Percentiles rank a stretch among this genome's conserved stretches.
Conservation (phyloP, 2,113 vertebrate genomes). For the Ibidorhyncha struthersii region DNA sequence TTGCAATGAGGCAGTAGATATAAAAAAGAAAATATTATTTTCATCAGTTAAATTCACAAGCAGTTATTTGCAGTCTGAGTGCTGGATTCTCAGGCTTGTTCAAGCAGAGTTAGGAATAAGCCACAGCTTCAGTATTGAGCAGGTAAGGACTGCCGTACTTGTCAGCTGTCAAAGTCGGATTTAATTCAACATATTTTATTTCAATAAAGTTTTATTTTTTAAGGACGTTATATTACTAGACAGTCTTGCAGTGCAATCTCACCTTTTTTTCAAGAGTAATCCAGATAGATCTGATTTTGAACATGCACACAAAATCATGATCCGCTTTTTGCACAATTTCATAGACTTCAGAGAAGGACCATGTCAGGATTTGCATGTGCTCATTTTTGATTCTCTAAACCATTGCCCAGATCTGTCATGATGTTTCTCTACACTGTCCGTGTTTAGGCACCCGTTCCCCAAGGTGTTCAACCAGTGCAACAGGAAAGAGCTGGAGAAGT, state of each 20-base stretch:
- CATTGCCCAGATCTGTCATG: background rate
- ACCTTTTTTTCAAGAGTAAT: background rate
- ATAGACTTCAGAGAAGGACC: background rate
- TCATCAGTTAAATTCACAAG: background rate
- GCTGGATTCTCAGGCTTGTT: background rate
- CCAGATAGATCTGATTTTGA: background rate
- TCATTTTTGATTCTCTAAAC: background rate
- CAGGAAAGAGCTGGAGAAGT: conserved; percentile 85
- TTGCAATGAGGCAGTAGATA: background rate
- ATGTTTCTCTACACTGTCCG: background rate
- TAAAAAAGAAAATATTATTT: background rate
- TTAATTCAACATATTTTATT: background rate
- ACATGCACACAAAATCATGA: background rate
- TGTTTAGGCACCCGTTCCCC: conserved; percentile 89
- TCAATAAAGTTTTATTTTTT: background rate
- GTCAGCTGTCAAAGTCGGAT: background rate
- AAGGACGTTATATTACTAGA: background rate
- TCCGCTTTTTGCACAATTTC: background rate
- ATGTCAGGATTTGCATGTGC: background rate
- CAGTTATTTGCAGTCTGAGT: background rate
- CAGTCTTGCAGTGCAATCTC: background rate
- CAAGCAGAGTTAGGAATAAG: background rate
- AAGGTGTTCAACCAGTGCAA: conserved; percentile 93
- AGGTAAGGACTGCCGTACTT: background rate
- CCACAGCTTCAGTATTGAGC: background rate